Base-by-base conservation (phyloP, 1,140 invertebrate species). In the Drosophila hydei region DNA sequence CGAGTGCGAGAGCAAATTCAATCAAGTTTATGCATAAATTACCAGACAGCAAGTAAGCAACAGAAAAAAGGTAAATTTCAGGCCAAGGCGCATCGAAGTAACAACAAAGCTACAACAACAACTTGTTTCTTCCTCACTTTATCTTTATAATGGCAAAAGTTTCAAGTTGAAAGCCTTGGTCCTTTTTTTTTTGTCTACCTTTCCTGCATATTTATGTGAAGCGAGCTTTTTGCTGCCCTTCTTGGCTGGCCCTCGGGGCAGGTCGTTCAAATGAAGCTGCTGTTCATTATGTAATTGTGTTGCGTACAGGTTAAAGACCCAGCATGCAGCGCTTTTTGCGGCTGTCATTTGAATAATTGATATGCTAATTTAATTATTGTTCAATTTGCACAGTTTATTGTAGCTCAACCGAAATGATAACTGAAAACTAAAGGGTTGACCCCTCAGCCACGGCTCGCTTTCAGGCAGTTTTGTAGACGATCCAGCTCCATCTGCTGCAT, bases 261-360 rank as follows among this genome's bases (percentile, higher is more conserved):
- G 50, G 48, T 75, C 79, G 69, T 83, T 75, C 83, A 79, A 84
- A 62, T 75, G 65, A 51, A 30, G 52, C 43, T 74, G 71, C 58
- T 80, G 76, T 84, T 87, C 80, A 87, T 84, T 87, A 85, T 80
- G 81, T 85, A 85, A 85, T 85, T 85, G 80, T 80, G 67, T 68
- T 67, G 77, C 43, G 60, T 25, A 21, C 38, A 69, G 72, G 75
- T 45, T 42, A 40, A 36, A 60, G 33, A 58, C 16, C 62, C 65
- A 64, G 62, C 72, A 59, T 56, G 30, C 42, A 18, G 45, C 50
- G 43, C 48, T 45, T 60, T 70, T 54, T 50, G 43, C 38, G 64
- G 54, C 54, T 74, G 80, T 75, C 59, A 69, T 65, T 77, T 85
- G 63, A 85, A 87, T 85, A 69, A 85, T 85, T 77, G 77, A 77